phyloP scores from a whole-genome alignment of 2,888 invertebrate species.

The Trachelus stipa region DNA sequence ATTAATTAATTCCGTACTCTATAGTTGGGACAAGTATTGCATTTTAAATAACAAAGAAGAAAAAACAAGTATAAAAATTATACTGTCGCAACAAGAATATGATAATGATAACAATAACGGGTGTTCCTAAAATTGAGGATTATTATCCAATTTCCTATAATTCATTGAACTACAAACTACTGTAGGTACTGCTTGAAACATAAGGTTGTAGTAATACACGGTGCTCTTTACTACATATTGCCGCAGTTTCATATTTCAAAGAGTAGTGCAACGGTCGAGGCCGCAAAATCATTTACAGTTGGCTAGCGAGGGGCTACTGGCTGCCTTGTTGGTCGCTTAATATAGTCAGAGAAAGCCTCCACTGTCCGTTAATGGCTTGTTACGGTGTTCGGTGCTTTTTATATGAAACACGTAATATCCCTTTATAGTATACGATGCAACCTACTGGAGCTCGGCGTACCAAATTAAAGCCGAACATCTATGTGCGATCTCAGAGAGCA shows the following conservation, averaged over 20 bases:
- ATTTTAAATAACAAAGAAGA: background rate
- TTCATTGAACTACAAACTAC: slow-evolving; percentile 13
- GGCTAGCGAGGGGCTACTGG: background rate
- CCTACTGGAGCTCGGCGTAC: slow-evolving; percentile 1
- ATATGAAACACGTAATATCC: background rate
- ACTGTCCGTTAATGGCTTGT: slow-evolving; percentile 20
- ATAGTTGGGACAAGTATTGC: background rate
- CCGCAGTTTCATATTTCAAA: slow-evolving; percentile 46
- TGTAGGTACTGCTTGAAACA: slow-evolving; percentile 29
- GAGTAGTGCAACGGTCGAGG: slow-evolving; percentile 6
- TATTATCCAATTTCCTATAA: slow-evolving; percentile 26
- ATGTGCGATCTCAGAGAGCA: background rate
- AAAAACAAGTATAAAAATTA: background rate
- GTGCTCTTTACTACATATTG: slow-evolving; percentile 47
- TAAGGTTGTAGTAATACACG: slow-evolving; percentile 33
- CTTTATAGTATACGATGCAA: background rate
- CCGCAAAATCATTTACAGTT: background rate
- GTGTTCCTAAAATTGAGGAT: slow-evolving; percentile 32
- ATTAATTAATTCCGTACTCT: background rate
- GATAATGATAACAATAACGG: background rate
- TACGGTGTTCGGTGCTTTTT: slow-evolving; percentile 21
- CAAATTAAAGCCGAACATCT: slow-evolving; percentile 27
- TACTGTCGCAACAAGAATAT: background rate
- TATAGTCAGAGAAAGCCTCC: slow-evolving; percentile 7
- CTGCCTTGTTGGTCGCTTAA: background rate